A percentile compares a stretch with the other conserved stretches of the same genome.
Evolutionary conservation across 53 echinoderm and acorn worm genomes (phyloP).

Genomic region (Echinometra lucunter): DNA sequence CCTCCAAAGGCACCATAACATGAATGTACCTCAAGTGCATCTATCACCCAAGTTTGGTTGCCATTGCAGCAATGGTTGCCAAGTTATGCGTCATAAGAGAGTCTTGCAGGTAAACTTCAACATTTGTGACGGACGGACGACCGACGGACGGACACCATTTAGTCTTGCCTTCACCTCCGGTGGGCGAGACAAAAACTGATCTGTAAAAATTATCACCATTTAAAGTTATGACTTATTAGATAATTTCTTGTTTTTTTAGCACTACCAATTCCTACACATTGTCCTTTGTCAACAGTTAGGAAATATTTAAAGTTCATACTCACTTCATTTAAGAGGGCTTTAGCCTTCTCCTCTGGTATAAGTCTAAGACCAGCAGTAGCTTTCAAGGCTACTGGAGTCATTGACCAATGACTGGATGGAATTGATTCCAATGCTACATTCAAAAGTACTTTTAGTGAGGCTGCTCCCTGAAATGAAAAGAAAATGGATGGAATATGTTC

Average conservation of each 20-base stretch:
- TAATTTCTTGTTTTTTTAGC: background rate
- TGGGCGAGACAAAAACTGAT: no score
- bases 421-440: slow-evolving; percentile 77
- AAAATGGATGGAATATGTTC: background rate
- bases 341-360: slow-evolving; percentile 80
- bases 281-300: background rate
- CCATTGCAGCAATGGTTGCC: no score
- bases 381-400: slow-evolving; percentile 92
- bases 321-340: slow-evolving; percentile 83
- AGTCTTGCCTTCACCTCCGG: no score
- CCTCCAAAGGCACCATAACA: no score
- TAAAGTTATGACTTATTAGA: background rate
- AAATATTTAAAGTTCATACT: slow-evolving; percentile 38
- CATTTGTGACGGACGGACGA: no score
- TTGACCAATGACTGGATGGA: slow-evolving; percentile 78
- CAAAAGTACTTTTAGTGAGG: slow-evolving; percentile 72
- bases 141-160: no score
- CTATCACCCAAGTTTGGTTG: no score
- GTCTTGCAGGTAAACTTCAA: no score
- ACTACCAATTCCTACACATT: background rate
- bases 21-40: no score
- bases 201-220: background rate
- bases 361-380: slow-evolving; percentile 94
- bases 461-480: slow-evolving; percentile 75
- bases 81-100: no score